Percentiles rank a stretch among this genome's conserved stretches.
Conservation (phyloP, 2,113 vertebrate genomes). For the Sylvia atricapilla region DNA sequence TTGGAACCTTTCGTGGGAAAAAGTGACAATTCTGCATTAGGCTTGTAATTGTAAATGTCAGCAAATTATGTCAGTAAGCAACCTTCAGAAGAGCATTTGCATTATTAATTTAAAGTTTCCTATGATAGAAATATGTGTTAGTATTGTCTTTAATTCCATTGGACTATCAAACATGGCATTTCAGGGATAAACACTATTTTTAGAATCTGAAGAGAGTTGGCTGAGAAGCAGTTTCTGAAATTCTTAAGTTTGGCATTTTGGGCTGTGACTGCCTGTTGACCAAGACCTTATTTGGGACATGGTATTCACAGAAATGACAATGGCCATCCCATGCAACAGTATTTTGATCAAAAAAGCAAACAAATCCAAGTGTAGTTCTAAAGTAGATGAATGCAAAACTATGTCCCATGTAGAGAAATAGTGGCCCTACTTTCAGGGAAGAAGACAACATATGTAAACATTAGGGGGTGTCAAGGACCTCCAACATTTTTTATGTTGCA, state of each 20-base stretch:
- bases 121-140: neutral
- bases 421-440: neutral
- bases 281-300: neutral
- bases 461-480: neutral
- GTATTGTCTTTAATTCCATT: neutral
- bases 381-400: neutral
- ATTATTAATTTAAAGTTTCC: neutral
- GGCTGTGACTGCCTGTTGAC: neutral
- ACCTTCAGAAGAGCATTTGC: neutral
- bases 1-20: neutral
- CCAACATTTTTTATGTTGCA: neutral
- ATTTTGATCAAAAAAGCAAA: neutral
- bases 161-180: neutral
- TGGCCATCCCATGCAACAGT: neutral
- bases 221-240: neutral
- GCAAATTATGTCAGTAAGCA: neutral
- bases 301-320: neutral
- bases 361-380: neutral
- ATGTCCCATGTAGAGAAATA: neutral
- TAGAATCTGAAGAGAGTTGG: neutral
- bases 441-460: neutral
- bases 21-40: neutral
- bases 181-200: neutral
- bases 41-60: slow-evolving; percentile 17
- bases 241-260: neutral